Evolutionary conservation across 1,140 invertebrate genomes (phyloP).

Genomic region (Drosophila pruinosa): DNA sequence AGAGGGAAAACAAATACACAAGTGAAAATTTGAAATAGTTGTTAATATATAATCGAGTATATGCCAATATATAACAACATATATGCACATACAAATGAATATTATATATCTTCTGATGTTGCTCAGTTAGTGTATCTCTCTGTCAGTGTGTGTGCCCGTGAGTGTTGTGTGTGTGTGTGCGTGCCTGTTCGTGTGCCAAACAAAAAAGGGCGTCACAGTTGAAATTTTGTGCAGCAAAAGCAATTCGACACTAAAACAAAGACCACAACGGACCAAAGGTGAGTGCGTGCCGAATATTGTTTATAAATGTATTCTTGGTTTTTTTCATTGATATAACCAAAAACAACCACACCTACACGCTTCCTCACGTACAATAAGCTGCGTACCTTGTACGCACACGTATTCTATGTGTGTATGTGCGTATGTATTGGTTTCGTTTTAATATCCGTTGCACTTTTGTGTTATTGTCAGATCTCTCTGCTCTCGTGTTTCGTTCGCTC

Average conservation of each 20-base stretch:
- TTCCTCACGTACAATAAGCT: constrained; percentile 4
- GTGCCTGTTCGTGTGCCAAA: constrained; percentile 43
- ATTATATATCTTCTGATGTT: constrained; percentile 11
- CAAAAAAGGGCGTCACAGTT: constrained; percentile 72
- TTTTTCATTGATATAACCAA: background rate
- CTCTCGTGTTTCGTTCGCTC: constrained; percentile 6
- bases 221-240: constrained; percentile 52
- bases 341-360: constrained; percentile 23
- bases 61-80: constrained; percentile 10
- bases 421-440: constrained; percentile 33
- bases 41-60: constrained; percentile 38
- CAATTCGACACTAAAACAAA: constrained; percentile 33
- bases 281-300: constrained; percentile 74
- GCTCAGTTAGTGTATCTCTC: constrained; percentile 14
- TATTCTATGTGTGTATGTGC: constrained; percentile 6
- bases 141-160: constrained; percentile 10
- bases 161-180: constrained; percentile 34
- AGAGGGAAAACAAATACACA: constrained; percentile 52
- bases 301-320: constrained; percentile 39
- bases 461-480: constrained; percentile 17
- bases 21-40: constrained; percentile 58
- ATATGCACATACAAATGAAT: background rate
- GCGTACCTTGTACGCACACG: constrained; percentile 4
- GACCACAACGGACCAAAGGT: constrained; percentile 51
- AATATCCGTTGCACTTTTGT: constrained; percentile 36